Conservation (phyloP, 2,888 invertebrate species). For the Drosophila prolongata region DNA sequence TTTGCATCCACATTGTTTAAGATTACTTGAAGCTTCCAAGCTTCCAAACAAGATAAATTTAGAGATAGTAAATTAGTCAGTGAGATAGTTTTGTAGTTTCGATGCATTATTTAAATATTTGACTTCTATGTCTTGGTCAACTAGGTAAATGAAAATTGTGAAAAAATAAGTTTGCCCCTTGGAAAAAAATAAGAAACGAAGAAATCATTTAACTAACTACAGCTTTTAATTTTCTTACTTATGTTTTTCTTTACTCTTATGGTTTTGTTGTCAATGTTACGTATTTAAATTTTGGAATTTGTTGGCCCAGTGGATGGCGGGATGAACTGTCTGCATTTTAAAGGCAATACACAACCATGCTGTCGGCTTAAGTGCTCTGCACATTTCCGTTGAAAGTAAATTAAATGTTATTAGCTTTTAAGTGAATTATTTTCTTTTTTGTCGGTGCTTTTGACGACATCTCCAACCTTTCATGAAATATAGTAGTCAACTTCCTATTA, state of each 20-base stretch:
- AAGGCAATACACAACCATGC: slow-evolving; percentile 1
- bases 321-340: slow-evolving; percentile 4
- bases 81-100: neutral
- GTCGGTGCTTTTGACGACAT: slow-evolving; percentile 25
- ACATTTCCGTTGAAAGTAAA: slow-evolving; percentile 68
- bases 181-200: too few species aligned
- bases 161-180: too few species aligned
- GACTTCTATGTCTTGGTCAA: neutral
- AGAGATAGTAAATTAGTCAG: neutral
- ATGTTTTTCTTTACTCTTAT: too few species aligned
- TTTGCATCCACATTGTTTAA: slow-evolving; percentile 13
- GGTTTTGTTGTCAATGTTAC: neutral
- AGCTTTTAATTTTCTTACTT: too few species aligned
- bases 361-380: slow-evolving; percentile 29
- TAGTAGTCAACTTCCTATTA: too few species aligned
- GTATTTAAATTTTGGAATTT: neutral
- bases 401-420: slow-evolving; percentile 74
- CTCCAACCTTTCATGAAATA: too few species aligned
- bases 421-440: slow-evolving; percentile 66
- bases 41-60: neutral
- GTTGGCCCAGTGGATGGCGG: neutral
- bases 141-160: neutral
- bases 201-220: too few species aligned
- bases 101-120: neutral
- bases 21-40: neutral